Percentiles rank a stretch among this genome's conserved stretches.
These are phyloP conservation scores for Linepithema humile DNA, from an alignment of 1,140 invertebrate genomes.

Conservation along the genomic window DNA sequence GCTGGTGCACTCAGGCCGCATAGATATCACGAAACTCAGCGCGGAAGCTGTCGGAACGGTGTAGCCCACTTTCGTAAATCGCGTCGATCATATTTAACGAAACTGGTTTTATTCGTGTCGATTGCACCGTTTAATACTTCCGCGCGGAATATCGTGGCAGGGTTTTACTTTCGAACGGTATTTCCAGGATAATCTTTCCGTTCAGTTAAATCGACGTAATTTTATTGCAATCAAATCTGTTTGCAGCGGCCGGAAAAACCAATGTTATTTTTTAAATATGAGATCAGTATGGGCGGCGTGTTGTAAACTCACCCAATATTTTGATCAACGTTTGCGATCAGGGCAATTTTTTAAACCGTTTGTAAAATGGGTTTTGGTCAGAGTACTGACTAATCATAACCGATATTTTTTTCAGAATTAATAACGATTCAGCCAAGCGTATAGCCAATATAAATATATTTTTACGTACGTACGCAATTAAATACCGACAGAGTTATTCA, in stretches of 20 bases:
- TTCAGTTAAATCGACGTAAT: constrained; percentile 49
- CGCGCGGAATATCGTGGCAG: constrained; percentile 9
- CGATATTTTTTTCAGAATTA: not conserved
- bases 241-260: constrained; percentile 6
- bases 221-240: constrained; percentile 49
- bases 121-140: constrained; percentile 38
- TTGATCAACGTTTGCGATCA: not conserved
- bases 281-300: not conserved
- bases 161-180: constrained; percentile 27
- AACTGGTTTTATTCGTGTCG: constrained; percentile 48
- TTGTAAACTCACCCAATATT: not conserved
- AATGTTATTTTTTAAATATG: constrained; percentile 29
- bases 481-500: not conserved
- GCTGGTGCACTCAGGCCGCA: not conserved
- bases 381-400: not conserved
- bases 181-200: constrained; percentile 44
- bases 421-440: not conserved
- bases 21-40: constrained; percentile 27
- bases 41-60: not conserved
- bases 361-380: not conserved
- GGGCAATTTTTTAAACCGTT: constrained; percentile 4
- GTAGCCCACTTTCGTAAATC: constrained; percentile 19
- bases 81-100: constrained; percentile 34
- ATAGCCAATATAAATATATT: not conserved
- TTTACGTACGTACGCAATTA: not conserved